Base-by-base conservation (phyloP, 2,113 vertebrate species). In the Indicator indicator region DNA sequence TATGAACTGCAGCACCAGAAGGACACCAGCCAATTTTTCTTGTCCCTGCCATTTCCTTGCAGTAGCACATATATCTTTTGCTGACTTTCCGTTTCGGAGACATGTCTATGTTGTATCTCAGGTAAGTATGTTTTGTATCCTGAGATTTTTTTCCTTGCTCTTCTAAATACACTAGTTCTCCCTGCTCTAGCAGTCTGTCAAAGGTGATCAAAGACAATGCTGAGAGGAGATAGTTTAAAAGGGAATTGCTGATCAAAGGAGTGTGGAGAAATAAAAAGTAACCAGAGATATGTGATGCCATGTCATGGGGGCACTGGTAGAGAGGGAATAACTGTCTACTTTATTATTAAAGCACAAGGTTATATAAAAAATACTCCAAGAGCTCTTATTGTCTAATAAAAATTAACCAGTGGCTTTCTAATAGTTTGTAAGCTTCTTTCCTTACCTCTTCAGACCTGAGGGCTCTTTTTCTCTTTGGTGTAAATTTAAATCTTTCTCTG, bases 161-260 rank as follows among this genome's bases (percentile, higher is more conserved):
- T 82, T 86, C 77, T 84, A 81, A 86, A 70, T 69, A 78, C 19
- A 38, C 15, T 59, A 58, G 62, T 93, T 33, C 83, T 92, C 74
- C 30, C 28, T 42, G 56, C 46, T 74, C 19, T 12, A 84, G 55
- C 46, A 84, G 18, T 86, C 76, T 88, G 76, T 81, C 70, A 88
- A 93, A 88, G 77, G 88, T 92, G 92, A 96, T 95, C 95, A 95
- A 94, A 97, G 89, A 70, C 83, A 33, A 40, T 77, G 55, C 71
- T 65, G 63, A 78, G 58, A 90, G 50, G 58, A 92, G 70, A 63
- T 26, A 79, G 30, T 93, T 94, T 86, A 76, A 96, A 96, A 97
- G 55, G 36, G 90, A 94, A 94, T 93, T 75, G 28, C 56, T 91
- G 93, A 97, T 97, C 88, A 96, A 94, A 94, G 80, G n/a, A 82